Conservation (phyloP, 2,797 vertebrate genomes). For the Premnoplex brunnescens region DNA sequence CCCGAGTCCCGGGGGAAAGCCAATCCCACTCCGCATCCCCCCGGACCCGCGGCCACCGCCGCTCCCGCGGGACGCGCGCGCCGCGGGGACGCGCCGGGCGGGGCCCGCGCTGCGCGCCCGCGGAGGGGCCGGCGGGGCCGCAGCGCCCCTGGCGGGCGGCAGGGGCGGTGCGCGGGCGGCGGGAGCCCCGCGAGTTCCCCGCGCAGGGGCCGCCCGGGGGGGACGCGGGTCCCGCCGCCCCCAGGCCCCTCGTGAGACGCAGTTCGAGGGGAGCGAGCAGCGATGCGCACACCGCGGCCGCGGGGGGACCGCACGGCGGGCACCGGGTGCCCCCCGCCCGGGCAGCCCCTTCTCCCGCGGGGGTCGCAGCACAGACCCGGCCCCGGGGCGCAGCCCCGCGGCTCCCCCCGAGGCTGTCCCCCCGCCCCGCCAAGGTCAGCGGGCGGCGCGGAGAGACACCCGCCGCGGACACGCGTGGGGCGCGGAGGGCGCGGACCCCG, state of each 20-base stretch:
- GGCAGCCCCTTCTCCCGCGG: neutral
- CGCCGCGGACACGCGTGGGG: neutral
- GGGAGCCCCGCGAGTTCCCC: neutral
- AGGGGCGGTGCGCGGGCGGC: neutral
- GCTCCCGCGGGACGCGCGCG: neutral
- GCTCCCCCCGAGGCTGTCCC: no score
- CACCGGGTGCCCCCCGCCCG: neutral
- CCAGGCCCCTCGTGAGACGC: neutral
- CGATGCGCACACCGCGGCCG: neutral
- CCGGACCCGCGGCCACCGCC: neutral
- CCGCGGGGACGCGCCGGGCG: neutral
- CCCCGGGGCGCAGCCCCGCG: neutral
- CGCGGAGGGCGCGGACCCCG: neutral
- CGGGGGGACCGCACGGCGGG: neutral
- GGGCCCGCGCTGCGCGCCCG: neutral
- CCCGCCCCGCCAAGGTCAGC: neutral
- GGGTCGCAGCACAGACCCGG: neutral
- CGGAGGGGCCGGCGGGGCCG: conserved; percentile 20
- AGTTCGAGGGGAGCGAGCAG: neutral
- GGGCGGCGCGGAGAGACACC: neutral
- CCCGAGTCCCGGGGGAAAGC: no score
- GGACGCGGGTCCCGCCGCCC: no score
- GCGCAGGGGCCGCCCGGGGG: neutral
- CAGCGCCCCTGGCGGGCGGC: conserved; percentile 67
- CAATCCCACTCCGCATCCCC: no score